phyloP scores from a whole-genome alignment of 2,113 vertebrate genomes.

The Salvelinus sp. region DNA sequence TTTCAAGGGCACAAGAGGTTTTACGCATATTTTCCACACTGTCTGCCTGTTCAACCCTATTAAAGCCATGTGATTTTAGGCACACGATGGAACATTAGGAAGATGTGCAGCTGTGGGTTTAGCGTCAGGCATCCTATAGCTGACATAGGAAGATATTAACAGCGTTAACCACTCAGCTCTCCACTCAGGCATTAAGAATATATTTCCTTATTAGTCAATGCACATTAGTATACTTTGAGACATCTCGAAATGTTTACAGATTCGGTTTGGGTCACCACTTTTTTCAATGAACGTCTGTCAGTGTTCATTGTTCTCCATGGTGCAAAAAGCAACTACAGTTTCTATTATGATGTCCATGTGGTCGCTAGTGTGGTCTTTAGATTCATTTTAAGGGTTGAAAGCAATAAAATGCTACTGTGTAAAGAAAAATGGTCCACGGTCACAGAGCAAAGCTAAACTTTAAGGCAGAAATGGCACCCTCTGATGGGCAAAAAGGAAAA shows the following conservation, averaged over 20 bases:
- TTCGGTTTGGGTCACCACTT: background rate
- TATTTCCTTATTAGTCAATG: background rate
- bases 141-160: conserved; percentile 24
- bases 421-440: background rate
- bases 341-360: background rate
- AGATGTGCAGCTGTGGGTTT: background rate
- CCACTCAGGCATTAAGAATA: background rate
- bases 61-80: background rate
- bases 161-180: conserved; percentile 32
- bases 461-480: background rate
- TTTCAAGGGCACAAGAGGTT: conserved; percentile 5
- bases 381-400: background rate
- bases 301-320: background rate
- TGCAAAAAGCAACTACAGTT: background rate
- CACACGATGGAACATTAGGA: background rate
- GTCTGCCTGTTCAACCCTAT: background rate
- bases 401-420: background rate
- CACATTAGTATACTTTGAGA: too few species aligned
- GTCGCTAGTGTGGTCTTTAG: background rate
- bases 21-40: background rate
- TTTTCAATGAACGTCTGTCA: background rate
- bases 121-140: background rate
- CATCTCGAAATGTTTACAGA: too few species aligned
- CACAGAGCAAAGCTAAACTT: background rate
- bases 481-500: background rate